These are phyloP conservation scores for Ichneumon xanthorius DNA, from an alignment of 2,888 invertebrate genomes.

Conservation along the genomic window DNA sequence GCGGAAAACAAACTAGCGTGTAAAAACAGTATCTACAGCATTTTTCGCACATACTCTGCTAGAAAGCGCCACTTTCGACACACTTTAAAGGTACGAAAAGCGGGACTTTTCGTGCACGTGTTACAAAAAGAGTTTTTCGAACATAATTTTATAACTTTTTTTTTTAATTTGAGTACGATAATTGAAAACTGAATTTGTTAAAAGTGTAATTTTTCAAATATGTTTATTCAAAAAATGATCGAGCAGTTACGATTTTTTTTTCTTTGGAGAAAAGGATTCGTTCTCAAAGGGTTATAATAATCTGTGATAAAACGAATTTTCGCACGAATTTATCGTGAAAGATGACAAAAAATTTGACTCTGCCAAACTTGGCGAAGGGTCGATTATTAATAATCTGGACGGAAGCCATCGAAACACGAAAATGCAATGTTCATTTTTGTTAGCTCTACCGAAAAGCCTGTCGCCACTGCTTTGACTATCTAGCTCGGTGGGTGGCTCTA, in stretches of 20 bases:
- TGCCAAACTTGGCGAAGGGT: not conserved
- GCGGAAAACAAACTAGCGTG: too few species aligned
- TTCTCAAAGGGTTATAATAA: too few species aligned
- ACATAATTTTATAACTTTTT: not conserved
- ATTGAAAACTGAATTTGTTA: not conserved
- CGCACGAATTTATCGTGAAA: not conserved
- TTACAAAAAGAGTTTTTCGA: not conserved
- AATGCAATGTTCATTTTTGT: not conserved
- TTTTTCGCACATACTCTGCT: too few species aligned
- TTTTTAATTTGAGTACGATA: not conserved
- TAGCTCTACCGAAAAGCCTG: not conserved
- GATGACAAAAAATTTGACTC: not conserved
- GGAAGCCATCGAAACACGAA: not conserved
- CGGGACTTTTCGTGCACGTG: too few species aligned
- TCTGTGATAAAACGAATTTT: not conserved
- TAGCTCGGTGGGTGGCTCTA: conserved; percentile 61
- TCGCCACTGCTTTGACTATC: conserved; percentile 31
- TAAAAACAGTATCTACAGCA: too few species aligned
- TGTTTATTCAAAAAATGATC: not conserved
- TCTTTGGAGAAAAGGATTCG: too few species aligned
- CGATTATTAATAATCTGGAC: conserved; percentile 14
- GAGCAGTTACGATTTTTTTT: too few species aligned
- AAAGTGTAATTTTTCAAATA: not conserved
- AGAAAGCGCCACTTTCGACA: too few species aligned
- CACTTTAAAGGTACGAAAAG: too few species aligned